Evolutionary conservation across 1,140 invertebrate genomes (phyloP).

Genomic region (Protaetia brevitarsis): DNA sequence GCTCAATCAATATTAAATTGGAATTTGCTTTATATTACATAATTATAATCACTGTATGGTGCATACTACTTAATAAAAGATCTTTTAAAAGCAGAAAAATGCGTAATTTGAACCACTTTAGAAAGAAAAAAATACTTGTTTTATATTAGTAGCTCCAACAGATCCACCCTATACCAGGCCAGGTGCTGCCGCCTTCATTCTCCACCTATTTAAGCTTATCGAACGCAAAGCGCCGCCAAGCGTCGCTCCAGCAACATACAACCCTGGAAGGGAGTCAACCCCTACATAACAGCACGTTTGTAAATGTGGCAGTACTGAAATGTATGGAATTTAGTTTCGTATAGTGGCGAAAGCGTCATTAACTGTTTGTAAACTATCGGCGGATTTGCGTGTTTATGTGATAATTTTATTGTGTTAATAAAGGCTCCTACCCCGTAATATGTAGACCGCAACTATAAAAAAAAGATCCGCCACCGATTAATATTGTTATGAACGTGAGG

Average conservation of each 20-base stretch:
- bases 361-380: not conserved
- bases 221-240: constrained; percentile 44
- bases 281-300: constrained; percentile 44
- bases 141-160: too few species aligned
- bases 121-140: too few species aligned
- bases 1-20: too few species aligned
- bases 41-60: too few species aligned
- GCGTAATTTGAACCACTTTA: too few species aligned
- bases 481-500: not conserved
- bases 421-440: not conserved
- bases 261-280: constrained; percentile 45
- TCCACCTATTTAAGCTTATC: constrained; percentile 33
- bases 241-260: constrained; percentile 37
- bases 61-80: too few species aligned
- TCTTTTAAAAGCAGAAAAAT: too few species aligned
- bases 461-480: not conserved
- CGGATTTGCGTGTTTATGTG: not conserved
- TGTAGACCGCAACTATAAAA: not conserved
- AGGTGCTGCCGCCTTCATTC: not conserved
- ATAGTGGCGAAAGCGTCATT: not conserved
- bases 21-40: too few species aligned
- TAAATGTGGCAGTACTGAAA: constrained; percentile 36
- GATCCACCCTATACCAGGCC: too few species aligned
- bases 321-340: constrained; percentile 18
- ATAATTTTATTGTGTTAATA: not conserved